These are phyloP conservation scores for Molothrus ater DNA, from an alignment of 2,797 vertebrate species.

Conservation along the genomic window DNA sequence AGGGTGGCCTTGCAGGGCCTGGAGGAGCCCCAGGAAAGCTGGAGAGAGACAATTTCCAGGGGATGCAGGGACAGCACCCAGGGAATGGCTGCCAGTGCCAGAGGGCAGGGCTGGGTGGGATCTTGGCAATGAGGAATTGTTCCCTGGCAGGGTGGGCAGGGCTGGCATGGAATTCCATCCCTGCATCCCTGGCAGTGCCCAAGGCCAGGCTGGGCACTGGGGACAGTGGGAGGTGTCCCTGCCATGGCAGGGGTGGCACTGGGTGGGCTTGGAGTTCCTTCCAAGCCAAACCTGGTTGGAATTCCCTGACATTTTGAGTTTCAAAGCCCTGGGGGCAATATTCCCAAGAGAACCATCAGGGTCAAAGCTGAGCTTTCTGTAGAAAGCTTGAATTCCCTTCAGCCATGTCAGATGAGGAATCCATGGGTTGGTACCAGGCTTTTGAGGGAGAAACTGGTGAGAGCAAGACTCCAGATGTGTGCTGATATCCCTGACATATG, in stretches of 20 bases:
- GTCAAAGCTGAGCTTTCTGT: not conserved
- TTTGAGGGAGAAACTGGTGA: not conserved
- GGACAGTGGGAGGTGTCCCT: not conserved
- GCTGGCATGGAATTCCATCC: not conserved
- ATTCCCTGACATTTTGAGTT: not conserved
- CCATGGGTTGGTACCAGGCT: not conserved
- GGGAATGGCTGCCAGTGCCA: too few relatives aligned
- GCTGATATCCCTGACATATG: not conserved
- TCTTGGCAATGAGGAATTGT: too few relatives aligned
- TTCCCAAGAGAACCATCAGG: not conserved
- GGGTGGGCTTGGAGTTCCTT: fast-evolving
- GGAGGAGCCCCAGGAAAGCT: too few relatives aligned
- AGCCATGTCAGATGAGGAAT: not conserved
- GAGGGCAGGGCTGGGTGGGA: too few relatives aligned
- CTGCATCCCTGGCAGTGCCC: not conserved
- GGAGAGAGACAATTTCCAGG: too few relatives aligned
- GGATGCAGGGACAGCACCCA: too few relatives aligned
- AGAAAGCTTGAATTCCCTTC: not conserved
- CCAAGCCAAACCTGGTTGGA: not conserved
- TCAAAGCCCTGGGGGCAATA: not conserved
- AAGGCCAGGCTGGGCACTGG: not conserved
- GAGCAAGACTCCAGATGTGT: not conserved
- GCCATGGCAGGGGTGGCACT: not conserved
- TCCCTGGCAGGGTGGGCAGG: too few relatives aligned
- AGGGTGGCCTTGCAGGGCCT: too few relatives aligned